Conservation (phyloP, 2,797 vertebrate species). For the Pangasius macronema region DNA sequence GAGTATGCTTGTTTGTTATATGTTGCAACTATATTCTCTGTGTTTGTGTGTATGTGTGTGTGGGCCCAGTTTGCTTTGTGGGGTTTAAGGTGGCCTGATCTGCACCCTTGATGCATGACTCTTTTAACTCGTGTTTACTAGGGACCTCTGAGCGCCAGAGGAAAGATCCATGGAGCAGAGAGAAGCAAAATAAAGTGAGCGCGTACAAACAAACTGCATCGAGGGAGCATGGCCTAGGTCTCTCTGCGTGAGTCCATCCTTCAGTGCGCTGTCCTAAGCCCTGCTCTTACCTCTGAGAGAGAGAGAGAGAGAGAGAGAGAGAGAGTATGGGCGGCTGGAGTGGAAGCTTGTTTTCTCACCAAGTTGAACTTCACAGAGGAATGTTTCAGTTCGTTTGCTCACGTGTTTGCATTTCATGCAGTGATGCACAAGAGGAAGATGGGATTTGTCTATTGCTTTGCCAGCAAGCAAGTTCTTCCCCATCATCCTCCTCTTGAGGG, state of each 20-base stretch:
- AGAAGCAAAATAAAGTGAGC: conserved; percentile 52
- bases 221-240: conserved; percentile 33
- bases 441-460: conserved; percentile 49
- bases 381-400: conserved; percentile 58
- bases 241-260: conserved; percentile 43
- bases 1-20: conserved; percentile 33
- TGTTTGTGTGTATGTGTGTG: conserved; percentile 24
- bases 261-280: conserved; percentile 38
- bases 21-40: conserved; percentile 26
- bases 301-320: conserved; percentile 64
- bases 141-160: conserved; percentile 38
- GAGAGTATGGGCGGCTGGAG: conserved; percentile 27
- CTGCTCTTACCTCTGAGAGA: background rate
- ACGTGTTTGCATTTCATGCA: conserved; percentile 55
- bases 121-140: conserved; percentile 52
- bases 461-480: conserved; percentile 39
- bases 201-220: conserved; percentile 56
- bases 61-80: conserved; percentile 48
- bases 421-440: conserved; percentile 47
- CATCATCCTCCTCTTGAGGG: background rate
- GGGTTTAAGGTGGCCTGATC: conserved; percentile 68
- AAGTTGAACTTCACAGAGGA: conserved; percentile 46
- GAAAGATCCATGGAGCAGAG: conserved; percentile 48
- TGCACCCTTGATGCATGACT: conserved; percentile 52
- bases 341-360: conserved; percentile 54